Base-by-base conservation (phyloP, 2,888 invertebrate species). In the Gasteruption jaculator region DNA sequence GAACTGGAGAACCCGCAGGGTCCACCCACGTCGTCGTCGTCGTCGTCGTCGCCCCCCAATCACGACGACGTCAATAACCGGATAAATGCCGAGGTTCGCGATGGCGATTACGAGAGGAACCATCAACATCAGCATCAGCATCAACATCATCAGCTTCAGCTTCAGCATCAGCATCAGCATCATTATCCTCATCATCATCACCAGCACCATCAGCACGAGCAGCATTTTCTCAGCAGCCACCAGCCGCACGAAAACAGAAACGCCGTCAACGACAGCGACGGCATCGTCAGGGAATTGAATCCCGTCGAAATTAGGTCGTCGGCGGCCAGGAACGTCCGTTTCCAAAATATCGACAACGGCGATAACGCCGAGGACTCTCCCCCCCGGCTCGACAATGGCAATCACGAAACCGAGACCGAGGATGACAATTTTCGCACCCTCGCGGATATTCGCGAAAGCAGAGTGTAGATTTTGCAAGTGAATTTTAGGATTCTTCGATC, bases 361-460 rank as follows among this genome's bases (percentile, higher is more conserved):
- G n/a, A n/a, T n/a, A n/a, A n/a, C n/a, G n/a, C n/a, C n/a, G n/a
- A n/a, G n/a, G n/a, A n/a, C n/a, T n/a, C n/a, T n/a, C n/a, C n/a
- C n/a, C n/a, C n/a, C 6, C 39, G 6, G 5, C 26, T 16, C 14
- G 12, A 48, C 5, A 51, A 52, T 5, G 45, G 40, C 1, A 48
- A 51, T 36, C 36, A 39, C 26, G 22, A 53, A 41, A 45, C 49
- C 2, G 56, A 56, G 7, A 54, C 54, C 1, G 57, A 57, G 6
- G 49, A 49, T 10, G 49, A 53, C 8, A 61, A 68, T 50, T 68
- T 68, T 31, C 56, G 61, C 19, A 60, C 64, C 7, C 51, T 68
- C 4, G 61, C 68, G 3, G 68, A 68, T 34, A 68, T 68, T 41
- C 63, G 68, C 2, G 68, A 68, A 25, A 68, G 68, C 46, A 54